phyloP scores from a whole-genome alignment of 1,140 invertebrate genomes.

The Drosophila ercepeae region DNA sequence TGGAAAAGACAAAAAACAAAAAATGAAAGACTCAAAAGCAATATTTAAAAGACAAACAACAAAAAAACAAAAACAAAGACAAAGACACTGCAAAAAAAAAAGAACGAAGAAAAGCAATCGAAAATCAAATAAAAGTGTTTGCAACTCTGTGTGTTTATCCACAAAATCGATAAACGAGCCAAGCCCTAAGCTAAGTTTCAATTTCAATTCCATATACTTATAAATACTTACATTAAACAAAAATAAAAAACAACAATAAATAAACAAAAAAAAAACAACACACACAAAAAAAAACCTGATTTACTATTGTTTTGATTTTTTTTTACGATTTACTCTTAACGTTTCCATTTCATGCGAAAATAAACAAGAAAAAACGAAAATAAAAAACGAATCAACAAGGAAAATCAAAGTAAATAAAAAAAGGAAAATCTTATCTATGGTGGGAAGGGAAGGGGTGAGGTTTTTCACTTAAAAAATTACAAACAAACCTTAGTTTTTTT shows the following conservation, averaged over 20 bases:
- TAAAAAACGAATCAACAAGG: slow-evolving; percentile 37
- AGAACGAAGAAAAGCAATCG: slow-evolving; percentile 18
- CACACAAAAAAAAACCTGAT: slow-evolving; percentile 42
- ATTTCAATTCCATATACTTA: slow-evolving; percentile 52
- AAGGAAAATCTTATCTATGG: slow-evolving; percentile 29
- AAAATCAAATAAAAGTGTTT: slow-evolving; percentile 51
- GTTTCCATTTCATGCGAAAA: slow-evolving; percentile 58
- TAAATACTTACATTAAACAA: slow-evolving; percentile 47
- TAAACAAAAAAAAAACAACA: slow-evolving; percentile 3
- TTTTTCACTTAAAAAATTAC: slow-evolving; percentile 1
- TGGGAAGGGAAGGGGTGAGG: not conserved
- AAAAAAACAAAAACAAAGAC: slow-evolving; percentile 2
- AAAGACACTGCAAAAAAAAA: not conserved
- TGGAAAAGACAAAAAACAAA: slow-evolving; percentile 54
- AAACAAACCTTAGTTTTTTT: not conserved
- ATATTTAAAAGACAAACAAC: slow-evolving; percentile 53
- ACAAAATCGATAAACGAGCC: slow-evolving; percentile 26
- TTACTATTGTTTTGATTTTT: slow-evolving; percentile 13
- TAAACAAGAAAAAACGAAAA: slow-evolving; percentile 37
- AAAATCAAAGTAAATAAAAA: slow-evolving; percentile 34
- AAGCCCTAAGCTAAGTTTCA: slow-evolving; percentile 44
- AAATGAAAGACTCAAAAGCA: slow-evolving; percentile 80
- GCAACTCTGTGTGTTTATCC: slow-evolving; percentile 24
- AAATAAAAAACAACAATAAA: slow-evolving; percentile 20
- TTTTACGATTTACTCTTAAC: slow-evolving; percentile 35